phyloP scores from a whole-genome alignment of 2,888 invertebrate species.

The Limnephilus rhombicus region DNA sequence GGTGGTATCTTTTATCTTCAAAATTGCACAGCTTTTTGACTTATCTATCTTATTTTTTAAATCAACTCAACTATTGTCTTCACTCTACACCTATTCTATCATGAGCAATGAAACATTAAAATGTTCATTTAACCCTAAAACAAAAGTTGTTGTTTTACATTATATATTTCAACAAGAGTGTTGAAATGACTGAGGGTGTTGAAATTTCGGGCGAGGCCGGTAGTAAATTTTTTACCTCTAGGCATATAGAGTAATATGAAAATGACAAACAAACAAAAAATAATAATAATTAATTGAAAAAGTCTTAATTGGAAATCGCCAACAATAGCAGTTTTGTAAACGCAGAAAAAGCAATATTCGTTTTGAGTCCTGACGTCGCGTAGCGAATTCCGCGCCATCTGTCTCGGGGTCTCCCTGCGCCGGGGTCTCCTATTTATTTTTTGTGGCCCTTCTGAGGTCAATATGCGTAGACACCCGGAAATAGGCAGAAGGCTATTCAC shows the following conservation, averaged over 20 bases:
- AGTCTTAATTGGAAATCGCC: constrained; percentile 7
- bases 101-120: neutral
- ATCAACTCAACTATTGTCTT: too few species aligned
- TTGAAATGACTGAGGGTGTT: too few species aligned
- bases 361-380: constrained; percentile 52
- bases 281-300: neutral
- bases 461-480: constrained; percentile 52
- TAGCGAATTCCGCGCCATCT: constrained; percentile 60
- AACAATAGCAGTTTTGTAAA: constrained; percentile 8
- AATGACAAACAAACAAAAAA: neutral
- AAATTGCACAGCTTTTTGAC: too few species aligned
- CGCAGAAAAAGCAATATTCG: constrained; percentile 30
- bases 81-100: neutral
- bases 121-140: neutral
- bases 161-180: too few species aligned
- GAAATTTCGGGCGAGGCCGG: neutral
- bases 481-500: constrained; percentile 56
- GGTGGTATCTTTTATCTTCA: too few species aligned
- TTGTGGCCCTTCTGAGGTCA: constrained; percentile 54
- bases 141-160: neutral
- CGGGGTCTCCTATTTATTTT: constrained; percentile 50
- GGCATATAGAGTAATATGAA: neutral
- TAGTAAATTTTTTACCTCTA: too few species aligned
- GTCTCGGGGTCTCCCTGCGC: constrained; percentile 42
- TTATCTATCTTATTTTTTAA: too few species aligned